phyloP scores from a whole-genome alignment of 2,797 vertebrate genomes.

The Pipistrellus pygmaeus region DNA sequence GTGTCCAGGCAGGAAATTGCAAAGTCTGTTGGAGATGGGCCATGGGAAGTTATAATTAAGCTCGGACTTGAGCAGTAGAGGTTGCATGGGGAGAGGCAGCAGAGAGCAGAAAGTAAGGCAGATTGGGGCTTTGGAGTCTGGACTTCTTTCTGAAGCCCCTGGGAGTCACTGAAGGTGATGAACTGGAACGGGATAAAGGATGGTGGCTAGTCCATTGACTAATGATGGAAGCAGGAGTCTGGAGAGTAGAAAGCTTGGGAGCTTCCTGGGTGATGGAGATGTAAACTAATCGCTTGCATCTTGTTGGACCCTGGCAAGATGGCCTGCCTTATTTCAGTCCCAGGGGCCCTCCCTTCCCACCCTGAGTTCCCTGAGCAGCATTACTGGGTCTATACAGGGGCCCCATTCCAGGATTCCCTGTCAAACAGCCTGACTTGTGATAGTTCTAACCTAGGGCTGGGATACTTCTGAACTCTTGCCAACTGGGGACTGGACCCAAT shows the following conservation, averaged over 20 bases:
- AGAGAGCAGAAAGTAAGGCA: not conserved
- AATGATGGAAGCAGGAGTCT: not conserved
- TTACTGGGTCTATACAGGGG: not conserved
- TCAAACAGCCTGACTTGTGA: not conserved
- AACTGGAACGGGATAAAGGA: not conserved
- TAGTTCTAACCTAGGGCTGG: not conserved
- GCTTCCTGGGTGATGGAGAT: not conserved
- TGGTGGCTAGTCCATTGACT: not conserved
- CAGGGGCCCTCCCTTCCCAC: not conserved
- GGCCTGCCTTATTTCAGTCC: not conserved
- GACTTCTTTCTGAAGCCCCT: not conserved
- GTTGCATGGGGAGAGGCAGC: rapidly evolving
- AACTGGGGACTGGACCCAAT: not conserved
- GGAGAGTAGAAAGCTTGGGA: not conserved
- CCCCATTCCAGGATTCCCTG: not conserved
- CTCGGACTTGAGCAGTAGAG: not conserved
- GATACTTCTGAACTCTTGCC: not conserved
- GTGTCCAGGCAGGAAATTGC: not conserved
- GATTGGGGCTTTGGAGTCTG: not conserved
- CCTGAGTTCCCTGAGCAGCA: not conserved
- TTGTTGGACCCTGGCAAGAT: not conserved
- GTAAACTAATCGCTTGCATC: not conserved
- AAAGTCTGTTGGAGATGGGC: too few species aligned
- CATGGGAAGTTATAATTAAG: not conserved
- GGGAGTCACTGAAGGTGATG: not conserved